These are phyloP conservation scores for Syritta pipiens DNA, from an alignment of 2,888 invertebrate genomes.

Conservation along the genomic window DNA sequence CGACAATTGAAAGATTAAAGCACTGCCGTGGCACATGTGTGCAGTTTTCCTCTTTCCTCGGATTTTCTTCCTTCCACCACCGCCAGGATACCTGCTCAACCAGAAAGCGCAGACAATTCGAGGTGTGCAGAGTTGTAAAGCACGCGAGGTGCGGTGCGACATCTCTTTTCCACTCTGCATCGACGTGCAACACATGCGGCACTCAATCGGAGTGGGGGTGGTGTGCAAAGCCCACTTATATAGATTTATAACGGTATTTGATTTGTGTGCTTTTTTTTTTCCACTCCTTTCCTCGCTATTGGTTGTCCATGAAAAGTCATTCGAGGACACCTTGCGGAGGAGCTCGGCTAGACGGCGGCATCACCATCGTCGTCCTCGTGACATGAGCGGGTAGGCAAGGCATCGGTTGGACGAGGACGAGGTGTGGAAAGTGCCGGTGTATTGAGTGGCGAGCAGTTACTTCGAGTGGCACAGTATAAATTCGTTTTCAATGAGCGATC, in stretches of 20 bases:
- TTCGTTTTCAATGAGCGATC: conserved; percentile 10
- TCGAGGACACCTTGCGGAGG: conserved; percentile 7
- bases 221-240: conserved; percentile 9
- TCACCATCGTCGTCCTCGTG: no score
- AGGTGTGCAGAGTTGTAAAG: conserved; percentile 20
- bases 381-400: no score
- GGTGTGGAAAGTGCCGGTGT: background rate
- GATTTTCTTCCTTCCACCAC: no score
- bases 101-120: conserved; percentile 15
- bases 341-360: no score
- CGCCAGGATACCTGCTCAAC: conserved; percentile 25
- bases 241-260: conserved; percentile 31
- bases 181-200: conserved; percentile 49
- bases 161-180: background rate
- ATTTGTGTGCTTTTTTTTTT: no score
- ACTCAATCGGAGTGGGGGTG: background rate
- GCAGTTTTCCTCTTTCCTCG: no score
- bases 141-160: background rate
- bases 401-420: background rate
- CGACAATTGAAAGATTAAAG: conserved; percentile 20
- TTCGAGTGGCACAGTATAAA: conserved; percentile 1
- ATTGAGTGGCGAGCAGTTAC: conserved; percentile 11
- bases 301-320: conserved; percentile 21
- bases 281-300: background rate
- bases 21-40: conserved; percentile 12